Percentiles rank a stretch among this genome's conserved stretches.
These are phyloP conservation scores for Etheostoma cragini DNA, from an alignment of 2,113 vertebrate species.

Conservation along the genomic window DNA sequence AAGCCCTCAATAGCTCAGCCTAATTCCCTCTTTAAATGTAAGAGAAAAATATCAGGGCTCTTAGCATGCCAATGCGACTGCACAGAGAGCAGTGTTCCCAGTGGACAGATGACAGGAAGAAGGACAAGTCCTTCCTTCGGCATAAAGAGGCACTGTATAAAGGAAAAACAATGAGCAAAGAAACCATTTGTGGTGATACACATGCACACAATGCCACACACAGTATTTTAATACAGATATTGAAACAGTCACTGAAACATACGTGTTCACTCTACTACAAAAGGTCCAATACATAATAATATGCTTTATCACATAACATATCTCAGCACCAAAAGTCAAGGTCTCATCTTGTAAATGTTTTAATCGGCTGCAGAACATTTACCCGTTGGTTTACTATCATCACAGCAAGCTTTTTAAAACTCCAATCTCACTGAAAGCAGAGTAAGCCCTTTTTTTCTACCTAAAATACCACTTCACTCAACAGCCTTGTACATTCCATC, in stretches of 20 bases:
- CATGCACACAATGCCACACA: conserved; percentile 27
- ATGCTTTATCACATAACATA: conserved; percentile 58
- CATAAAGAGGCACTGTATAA: conserved; percentile 71
- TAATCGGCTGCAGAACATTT: conserved; percentile 65
- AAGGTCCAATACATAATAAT: conserved; percentile 48
- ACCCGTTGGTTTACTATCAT: conserved; percentile 46
- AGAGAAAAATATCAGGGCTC: conserved; percentile 81
- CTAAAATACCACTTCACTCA: conserved; percentile 66
- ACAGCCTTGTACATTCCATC: conserved; percentile 60
- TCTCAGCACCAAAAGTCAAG: conserved; percentile 65
- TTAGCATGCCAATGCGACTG: conserved; percentile 81
- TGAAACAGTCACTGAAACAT: conserved; percentile 8
- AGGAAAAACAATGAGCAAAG: conserved; percentile 50
- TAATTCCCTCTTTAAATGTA: conserved; percentile 83
- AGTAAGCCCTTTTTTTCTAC: conserved; percentile 20
- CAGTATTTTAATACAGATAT: conserved; percentile 17
- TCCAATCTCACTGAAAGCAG: conserved; percentile 73
- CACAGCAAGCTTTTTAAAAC: conserved; percentile 58
- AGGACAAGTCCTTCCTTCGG: conserved; percentile 65
- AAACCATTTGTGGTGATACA: conserved; percentile 39
- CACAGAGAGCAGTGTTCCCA: conserved; percentile 63
- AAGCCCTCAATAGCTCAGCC: conserved; percentile 80
- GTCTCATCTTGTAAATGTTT: conserved; percentile 65
- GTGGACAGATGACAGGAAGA: conserved; percentile 49
- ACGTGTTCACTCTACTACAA: conserved; percentile 1